Evolutionary conservation across 2,888 invertebrate genomes (phyloP).

Genomic region (Caenorhabditis japonica): DNA sequence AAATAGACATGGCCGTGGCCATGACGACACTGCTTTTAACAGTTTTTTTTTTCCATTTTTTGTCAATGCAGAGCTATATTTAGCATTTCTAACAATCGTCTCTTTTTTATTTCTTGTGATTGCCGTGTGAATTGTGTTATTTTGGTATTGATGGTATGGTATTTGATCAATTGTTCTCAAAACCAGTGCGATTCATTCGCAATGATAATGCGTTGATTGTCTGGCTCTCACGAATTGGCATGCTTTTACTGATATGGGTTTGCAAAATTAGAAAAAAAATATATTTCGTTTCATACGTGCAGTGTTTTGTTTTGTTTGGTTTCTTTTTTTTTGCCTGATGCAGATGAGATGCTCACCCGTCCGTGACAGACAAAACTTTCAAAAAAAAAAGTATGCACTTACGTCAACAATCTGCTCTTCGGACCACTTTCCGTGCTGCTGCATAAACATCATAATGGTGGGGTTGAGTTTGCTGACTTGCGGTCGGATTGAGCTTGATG

Average conservation of each 20-base stretch:
- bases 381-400: too few species aligned
- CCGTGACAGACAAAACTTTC: constrained; percentile 3
- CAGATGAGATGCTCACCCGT: constrained; percentile 1
- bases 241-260: constrained; percentile 4
- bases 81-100: too few species aligned
- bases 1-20: too few species aligned
- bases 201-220: constrained; percentile 11
- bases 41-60: background rate
- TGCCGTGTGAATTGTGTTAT: constrained; percentile 9
- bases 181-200: too few species aligned
- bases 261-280: background rate
- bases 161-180: constrained; percentile 15
- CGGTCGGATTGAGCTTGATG: constrained; percentile 43
- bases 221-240: constrained; percentile 22
- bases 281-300: too few species aligned
- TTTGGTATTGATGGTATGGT: background rate
- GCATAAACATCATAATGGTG: constrained; percentile 73
- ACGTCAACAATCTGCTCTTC: constrained; percentile 74
- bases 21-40: too few species aligned
- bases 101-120: constrained; percentile 15
- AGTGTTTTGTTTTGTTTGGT: too few species aligned
- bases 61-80: too few species aligned
- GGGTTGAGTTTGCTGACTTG: constrained; percentile 57
- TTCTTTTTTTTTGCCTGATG: too few species aligned
- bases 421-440: constrained; percentile 73